Evolutionary conservation across 1,140 invertebrate species (phyloP).

Genomic region (Solen grandis): DNA sequence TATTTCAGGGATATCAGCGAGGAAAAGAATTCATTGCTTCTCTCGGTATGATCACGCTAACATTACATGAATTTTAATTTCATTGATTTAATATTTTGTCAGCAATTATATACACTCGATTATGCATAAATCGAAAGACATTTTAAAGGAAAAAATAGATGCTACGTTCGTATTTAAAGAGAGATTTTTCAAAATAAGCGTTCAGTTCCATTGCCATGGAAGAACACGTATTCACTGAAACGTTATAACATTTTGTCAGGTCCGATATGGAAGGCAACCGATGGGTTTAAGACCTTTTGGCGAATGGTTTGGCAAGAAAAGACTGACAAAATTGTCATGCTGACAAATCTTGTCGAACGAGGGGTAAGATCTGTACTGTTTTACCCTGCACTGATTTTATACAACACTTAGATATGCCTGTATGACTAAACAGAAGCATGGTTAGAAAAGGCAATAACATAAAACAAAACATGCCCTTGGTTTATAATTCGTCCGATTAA

Average conservation of each 20-base stretch:
- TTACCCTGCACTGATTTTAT: not conserved
- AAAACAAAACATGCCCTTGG: too few species aligned
- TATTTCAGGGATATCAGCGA: not conserved
- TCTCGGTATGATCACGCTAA: not conserved
- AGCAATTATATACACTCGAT: not conserved
- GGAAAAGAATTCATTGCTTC: not conserved
- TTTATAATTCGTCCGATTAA: too few species aligned
- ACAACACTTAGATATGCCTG: too few species aligned
- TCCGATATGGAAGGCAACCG: not conserved
- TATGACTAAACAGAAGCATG: too few species aligned
- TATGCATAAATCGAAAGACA: not conserved
- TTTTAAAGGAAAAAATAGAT: not conserved
- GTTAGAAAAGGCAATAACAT: too few species aligned
- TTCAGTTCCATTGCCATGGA: not conserved
- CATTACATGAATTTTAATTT: too few species aligned
- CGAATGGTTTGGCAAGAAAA: slow-evolving; percentile 78
- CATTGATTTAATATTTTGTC: not conserved
- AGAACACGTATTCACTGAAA: not conserved
- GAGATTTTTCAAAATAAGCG: not conserved
- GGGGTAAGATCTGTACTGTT: slow-evolving; percentile 18
- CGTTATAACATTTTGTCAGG: not conserved
- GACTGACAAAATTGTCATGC: slow-evolving; percentile 74
- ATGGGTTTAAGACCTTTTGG: slow-evolving; percentile 67
- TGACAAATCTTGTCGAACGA: slow-evolving; percentile 73
- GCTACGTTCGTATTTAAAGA: not conserved